phyloP scores from a whole-genome alignment of 1,140 invertebrate species.

The Periplaneta americana region DNA sequence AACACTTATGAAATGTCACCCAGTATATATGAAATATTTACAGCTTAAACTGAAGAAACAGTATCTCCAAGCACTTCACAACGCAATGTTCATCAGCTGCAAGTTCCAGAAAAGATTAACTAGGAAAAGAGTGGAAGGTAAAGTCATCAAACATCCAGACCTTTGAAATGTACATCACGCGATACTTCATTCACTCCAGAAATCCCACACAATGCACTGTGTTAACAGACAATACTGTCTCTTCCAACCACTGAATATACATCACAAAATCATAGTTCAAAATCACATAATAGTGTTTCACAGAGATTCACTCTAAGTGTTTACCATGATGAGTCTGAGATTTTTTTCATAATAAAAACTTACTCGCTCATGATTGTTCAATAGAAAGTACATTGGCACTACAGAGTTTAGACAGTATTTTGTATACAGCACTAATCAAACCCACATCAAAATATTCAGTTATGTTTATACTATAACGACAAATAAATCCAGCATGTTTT shows the following conservation, averaged over 20 bases:
- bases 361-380: not conserved
- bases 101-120: too few relatives aligned
- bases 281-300: not conserved
- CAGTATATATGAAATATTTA: not conserved
- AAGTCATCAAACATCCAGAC: too few relatives aligned
- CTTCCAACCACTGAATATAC: not conserved
- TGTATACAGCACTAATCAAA: not conserved
- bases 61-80: too few relatives aligned
- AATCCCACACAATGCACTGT: not conserved
- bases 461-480: too few relatives aligned
- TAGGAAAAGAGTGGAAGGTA: too few relatives aligned
- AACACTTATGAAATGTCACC: not conserved
- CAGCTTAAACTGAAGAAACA: not conserved
- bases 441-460: not conserved
- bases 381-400: not conserved
- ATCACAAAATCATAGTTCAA: not conserved
- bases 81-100: too few relatives aligned
- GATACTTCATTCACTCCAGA: not conserved
- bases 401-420: not conserved
- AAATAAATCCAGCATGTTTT: not conserved
- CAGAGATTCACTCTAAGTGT: too few relatives aligned
- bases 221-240: not conserved
- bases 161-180: not conserved
- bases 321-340: too few relatives aligned
- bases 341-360: not conserved